Evolutionary conservation across 2,888 invertebrate genomes (phyloP).

Genomic region (Pegoplata infirma): DNA sequence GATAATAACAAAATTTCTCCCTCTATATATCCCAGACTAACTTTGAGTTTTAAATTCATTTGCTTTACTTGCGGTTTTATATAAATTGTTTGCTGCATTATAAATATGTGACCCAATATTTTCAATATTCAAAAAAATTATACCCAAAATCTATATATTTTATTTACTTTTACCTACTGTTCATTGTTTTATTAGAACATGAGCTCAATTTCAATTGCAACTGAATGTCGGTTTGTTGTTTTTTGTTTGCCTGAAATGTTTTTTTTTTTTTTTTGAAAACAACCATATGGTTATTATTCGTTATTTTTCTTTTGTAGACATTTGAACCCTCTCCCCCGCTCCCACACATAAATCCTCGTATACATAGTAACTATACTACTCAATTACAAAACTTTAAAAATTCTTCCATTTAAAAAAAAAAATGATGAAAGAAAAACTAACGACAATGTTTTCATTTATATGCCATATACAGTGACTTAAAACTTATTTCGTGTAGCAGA

Average conservation of each 20-base stretch:
- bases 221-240: background rate
- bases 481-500: no score
- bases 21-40: no score
- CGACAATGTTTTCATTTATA: conserved; percentile 42
- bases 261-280: conserved; percentile 9
- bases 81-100: no score
- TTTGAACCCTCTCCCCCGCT: background rate
- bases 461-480: conserved; percentile 28
- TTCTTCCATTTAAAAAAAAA: background rate
- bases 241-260: background rate
- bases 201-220: background rate
- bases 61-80: no score
- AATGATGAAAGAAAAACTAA: background rate
- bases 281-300: conserved; percentile 47
- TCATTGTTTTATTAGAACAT: background rate
- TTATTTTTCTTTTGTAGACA: conserved; percentile 28
- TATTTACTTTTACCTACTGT: background rate
- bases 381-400: conserved; percentile 47
- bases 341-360: background rate
- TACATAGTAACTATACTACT: conserved; percentile 27
- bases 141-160: no score
- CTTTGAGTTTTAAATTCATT: no score
- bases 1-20: no score
- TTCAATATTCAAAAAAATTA: no score
- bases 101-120: no score